These are phyloP conservation scores for Xiphophorus birchmanni DNA, from an alignment of 2,797 vertebrate genomes.

Conservation along the genomic window DNA sequence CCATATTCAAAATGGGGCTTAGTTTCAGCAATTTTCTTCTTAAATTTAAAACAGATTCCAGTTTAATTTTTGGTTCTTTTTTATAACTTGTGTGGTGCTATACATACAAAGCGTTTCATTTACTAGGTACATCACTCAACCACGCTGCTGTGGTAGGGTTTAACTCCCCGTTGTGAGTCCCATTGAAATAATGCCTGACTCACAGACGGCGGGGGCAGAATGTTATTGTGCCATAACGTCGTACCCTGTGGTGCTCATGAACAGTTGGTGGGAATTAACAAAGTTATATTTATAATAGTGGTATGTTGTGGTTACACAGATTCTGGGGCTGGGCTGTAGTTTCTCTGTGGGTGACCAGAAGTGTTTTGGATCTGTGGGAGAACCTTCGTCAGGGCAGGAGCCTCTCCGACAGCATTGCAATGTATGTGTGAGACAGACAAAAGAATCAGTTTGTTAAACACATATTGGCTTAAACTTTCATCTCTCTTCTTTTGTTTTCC, in stretches of 20 bases:
- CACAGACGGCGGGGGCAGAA: constrained; percentile 22
- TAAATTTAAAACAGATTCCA: constrained; percentile 47
- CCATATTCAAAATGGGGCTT: constrained; percentile 16
- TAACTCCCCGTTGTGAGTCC: constrained; percentile 34
- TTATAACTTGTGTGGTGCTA: constrained; percentile 49
- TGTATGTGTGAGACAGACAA: constrained; percentile 43
- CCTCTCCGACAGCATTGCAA: constrained; percentile 28
- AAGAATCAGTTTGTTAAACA: constrained; percentile 64
- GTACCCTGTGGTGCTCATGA: constrained; percentile 31
- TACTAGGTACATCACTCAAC: constrained; percentile 65
- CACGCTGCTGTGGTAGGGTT: constrained; percentile 36
- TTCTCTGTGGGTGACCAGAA: constrained; percentile 48
- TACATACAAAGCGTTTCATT: constrained; percentile 61
- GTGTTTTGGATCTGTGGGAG: constrained; percentile 65
- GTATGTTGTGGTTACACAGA: constrained; percentile 47
- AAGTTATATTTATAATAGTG: constrained; percentile 25
- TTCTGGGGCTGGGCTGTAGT: constrained; percentile 43
- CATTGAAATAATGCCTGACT: constrained; percentile 46
- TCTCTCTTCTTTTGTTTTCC: constrained; percentile 24
- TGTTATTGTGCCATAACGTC: constrained; percentile 40
- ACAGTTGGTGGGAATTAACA: constrained; percentile 47
- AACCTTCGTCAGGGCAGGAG: constrained; percentile 31
- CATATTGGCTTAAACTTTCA: constrained; percentile 50
- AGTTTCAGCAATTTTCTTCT: constrained; percentile 9
- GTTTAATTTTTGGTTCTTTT: constrained; percentile 24